A percentile compares a stretch with the other conserved stretches of the same genome.
Conservation (phyloP, 2,888 invertebrate species). For the Apamea monoglypha region DNA sequence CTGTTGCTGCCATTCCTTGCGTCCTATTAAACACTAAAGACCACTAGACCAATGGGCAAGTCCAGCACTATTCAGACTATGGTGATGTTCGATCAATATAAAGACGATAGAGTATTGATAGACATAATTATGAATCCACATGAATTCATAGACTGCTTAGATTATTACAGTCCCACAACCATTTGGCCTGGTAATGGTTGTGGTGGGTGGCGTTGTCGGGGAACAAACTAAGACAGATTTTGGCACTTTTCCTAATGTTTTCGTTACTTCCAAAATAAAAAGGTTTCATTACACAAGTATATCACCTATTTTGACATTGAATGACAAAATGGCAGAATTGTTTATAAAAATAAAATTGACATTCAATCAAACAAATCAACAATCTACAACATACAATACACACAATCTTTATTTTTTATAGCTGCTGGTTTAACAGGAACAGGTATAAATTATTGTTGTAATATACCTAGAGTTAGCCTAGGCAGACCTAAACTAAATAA, state of each 20-base stretch:
- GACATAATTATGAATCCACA: background rate
- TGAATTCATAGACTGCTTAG: background rate
- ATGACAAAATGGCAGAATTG: background rate
- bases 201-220: background rate
- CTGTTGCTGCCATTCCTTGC: background rate
- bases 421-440: conserved; percentile 8
- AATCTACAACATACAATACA: too few species aligned
- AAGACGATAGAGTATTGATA: background rate
- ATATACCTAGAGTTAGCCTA: background rate
- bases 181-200: background rate
- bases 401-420: conserved; percentile 4
- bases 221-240: background rate
- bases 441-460: conserved; percentile 21
- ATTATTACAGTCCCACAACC: background rate
- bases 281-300: conserved; percentile 6
- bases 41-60: background rate
- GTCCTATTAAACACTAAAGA: background rate
- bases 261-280: background rate
- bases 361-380: too few species aligned
- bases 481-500: background rate
- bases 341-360: conserved; percentile 10
- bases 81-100: background rate
- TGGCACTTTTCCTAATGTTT: background rate
- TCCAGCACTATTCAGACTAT: background rate
- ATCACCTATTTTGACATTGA: background rate